Percentiles rank a stretch among this genome's conserved stretches.
phyloP scores from a whole-genome alignment of 2,797 vertebrate species.

The Champsocephalus esox region DNA sequence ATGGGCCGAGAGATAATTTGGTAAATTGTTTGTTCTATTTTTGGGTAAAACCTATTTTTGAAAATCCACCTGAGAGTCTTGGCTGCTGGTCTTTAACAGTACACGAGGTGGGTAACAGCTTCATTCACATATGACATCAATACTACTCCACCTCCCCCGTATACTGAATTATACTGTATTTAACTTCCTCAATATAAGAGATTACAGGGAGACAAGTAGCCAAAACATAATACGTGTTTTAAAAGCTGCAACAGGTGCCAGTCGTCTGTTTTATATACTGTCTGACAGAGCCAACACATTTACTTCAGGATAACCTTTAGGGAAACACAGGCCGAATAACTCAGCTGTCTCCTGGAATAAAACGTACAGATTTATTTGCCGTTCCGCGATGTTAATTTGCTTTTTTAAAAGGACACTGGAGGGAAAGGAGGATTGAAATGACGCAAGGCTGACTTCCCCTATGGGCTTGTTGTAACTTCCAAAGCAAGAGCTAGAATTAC shows the following conservation, averaged over 20 bases:
- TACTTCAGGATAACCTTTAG: conserved; percentile 19
- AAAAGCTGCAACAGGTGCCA: conserved; percentile 44
- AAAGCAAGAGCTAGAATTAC: conserved; percentile 40
- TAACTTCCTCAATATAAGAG: conserved; percentile 6
- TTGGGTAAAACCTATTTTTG: background rate
- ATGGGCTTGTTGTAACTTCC: background rate
- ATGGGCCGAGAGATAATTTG: background rate
- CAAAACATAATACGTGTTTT: conserved; percentile 31
- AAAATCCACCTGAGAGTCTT: background rate
- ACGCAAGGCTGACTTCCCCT: conserved; percentile 21
- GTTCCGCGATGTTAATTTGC: conserved; percentile 22
- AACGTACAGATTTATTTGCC: conserved; percentile 26
- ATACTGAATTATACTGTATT: background rate
- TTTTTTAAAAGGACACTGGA: conserved; percentile 6
- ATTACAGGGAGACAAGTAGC: conserved; percentile 13
- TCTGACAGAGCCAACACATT: conserved; percentile 25
- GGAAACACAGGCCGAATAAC: conserved; percentile 7
- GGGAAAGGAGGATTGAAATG: conserved; percentile 19
- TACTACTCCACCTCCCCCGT: background rate
- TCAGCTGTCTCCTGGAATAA: conserved; percentile 26
- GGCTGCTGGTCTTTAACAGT: no score
- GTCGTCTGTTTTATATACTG: conserved; percentile 6
- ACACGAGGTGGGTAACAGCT: background rate
- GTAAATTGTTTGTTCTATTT: background rate
- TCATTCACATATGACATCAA: conserved; percentile 22